phyloP scores from a whole-genome alignment of 2,888 invertebrate genomes.

The Aquatica leii region DNA sequence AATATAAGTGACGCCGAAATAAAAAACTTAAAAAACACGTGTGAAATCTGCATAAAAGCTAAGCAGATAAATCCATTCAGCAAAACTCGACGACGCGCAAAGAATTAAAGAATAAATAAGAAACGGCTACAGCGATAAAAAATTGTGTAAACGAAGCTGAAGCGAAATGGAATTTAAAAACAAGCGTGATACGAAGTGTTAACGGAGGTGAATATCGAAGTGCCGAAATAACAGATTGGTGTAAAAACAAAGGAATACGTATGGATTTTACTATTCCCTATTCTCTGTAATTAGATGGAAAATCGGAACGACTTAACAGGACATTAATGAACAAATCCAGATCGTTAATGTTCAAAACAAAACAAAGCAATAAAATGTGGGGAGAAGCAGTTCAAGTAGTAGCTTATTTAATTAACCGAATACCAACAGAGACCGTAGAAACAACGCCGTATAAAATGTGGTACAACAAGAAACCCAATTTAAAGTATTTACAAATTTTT shows the following conservation, averaged over 20 bases:
- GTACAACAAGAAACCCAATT: neutral
- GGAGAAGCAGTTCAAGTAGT: neutral
- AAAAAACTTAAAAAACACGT: neutral
- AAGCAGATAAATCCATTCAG: constrained; percentile 7
- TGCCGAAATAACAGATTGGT: too few species aligned
- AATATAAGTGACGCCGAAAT: constrained; percentile 1
- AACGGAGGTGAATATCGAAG: neutral
- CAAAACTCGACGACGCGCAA: neutral
- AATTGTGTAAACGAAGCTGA: neutral
- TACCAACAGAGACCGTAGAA: neutral
- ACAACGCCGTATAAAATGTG: neutral
- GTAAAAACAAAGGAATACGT: neutral
- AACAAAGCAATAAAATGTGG: neutral
- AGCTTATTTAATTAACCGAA: neutral
- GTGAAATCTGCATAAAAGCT: constrained; percentile 6
- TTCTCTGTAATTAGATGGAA: neutral
- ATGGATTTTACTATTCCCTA: neutral
- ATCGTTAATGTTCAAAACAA: neutral
- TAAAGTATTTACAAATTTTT: too few species aligned
- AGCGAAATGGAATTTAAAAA: neutral
- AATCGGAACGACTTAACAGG: neutral
- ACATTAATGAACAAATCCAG: neutral
- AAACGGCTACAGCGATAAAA: neutral
- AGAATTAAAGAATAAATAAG: neutral
- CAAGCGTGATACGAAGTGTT: neutral